Percentiles rank a stretch among this genome's conserved stretches.
Conservation (phyloP, 2,888 invertebrate genomes). For the Melanargia galathea region DNA sequence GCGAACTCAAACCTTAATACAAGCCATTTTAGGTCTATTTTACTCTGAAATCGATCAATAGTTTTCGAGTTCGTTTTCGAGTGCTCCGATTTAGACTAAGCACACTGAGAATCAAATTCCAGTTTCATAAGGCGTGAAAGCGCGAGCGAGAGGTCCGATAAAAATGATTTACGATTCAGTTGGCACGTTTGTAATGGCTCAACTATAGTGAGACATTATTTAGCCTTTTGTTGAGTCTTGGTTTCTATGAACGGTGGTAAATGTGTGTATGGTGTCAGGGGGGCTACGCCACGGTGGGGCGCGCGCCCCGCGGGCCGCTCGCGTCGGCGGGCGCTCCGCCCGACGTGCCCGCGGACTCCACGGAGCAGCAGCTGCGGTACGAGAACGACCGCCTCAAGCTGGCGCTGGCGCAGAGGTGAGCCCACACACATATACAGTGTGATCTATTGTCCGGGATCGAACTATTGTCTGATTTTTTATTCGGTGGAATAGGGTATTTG, state of each 20-base stretch:
- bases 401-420: constrained; percentile 93
- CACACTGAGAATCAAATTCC: too few relatives aligned
- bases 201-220: not conserved
- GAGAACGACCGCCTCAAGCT: constrained; percentile 98
- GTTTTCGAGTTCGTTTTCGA: too few relatives aligned
- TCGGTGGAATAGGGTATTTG: too few relatives aligned
- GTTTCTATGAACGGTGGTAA: not conserved
- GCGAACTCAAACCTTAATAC: too few relatives aligned
- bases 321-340: constrained; percentile 49
- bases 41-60: too few relatives aligned
- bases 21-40: too few relatives aligned
- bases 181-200: too few relatives aligned
- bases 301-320: constrained; percentile 61
- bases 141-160: too few relatives aligned
- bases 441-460: not conserved
- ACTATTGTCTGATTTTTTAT: not conserved
- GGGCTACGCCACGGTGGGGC: constrained; percentile 73
- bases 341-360: constrained; percentile 52
- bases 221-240: too few relatives aligned
- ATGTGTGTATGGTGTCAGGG: constrained; percentile 40
- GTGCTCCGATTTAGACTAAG: too few relatives aligned
- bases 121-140: too few relatives aligned
- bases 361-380: constrained; percentile 92
- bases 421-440: constrained; percentile 23
- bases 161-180: too few relatives aligned